Evolutionary conservation across 2,797 vertebrate genomes (phyloP).

Genomic region (Cetoscarus ocellatus): DNA sequence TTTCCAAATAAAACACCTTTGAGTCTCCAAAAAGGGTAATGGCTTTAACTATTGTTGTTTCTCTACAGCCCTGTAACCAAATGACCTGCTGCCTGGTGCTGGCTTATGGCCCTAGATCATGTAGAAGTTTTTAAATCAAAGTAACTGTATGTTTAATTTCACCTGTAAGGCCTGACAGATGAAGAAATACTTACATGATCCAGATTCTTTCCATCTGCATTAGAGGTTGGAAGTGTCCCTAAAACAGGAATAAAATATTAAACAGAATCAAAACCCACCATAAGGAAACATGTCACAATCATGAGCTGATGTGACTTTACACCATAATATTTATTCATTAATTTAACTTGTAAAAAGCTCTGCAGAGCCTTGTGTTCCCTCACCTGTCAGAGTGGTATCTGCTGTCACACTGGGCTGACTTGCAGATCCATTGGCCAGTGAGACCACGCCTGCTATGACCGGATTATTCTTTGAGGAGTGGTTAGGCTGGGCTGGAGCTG

Average conservation of each 20-base stretch:
- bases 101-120: no score
- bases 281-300: neutral
- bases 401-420: constrained; percentile 90
- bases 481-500: constrained; percentile 72
- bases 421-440: constrained; percentile 92
- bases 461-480: constrained; percentile 90
- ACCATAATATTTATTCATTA: no score
- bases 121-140: no score
- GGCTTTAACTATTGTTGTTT: no score
- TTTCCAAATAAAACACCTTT: no score
- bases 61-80: no score
- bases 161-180: neutral
- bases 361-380: constrained; percentile 11
- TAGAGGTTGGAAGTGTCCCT: constrained; percentile 93
- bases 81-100: no score
- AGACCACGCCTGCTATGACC: constrained; percentile 95
- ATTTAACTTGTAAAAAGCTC: neutral
- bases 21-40: no score
- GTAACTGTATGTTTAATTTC: no score
- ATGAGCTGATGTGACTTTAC: no score
- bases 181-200: constrained; percentile 90
- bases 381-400: constrained; percentile 93
- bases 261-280: neutral
- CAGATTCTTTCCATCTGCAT: constrained; percentile 90
- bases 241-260: constrained; percentile 29